Conservation (phyloP, 2,888 invertebrate genomes). For the Saturnia japonica region DNA sequence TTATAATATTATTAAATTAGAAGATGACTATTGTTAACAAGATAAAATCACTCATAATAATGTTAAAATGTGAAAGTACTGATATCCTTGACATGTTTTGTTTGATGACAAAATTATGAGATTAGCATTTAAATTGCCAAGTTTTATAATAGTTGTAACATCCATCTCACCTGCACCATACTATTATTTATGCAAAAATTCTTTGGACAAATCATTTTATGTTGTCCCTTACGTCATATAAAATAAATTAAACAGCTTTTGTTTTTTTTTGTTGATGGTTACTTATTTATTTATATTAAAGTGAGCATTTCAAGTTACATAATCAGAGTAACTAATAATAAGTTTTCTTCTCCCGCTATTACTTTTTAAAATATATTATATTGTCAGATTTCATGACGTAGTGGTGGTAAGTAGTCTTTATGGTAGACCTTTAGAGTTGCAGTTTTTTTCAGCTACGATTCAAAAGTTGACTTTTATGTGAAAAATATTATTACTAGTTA, state of each 20-base stretch:
- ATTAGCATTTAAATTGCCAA: conserved; percentile 17
- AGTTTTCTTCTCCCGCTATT: no score
- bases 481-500: no score
- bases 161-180: conserved; percentile 19
- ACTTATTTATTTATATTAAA: neutral
- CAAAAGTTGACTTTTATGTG: no score
- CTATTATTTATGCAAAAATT: conserved; percentile 21
- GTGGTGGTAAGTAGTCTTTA: neutral
- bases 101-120: conserved; percentile 13
- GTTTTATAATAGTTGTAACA: conserved; percentile 17
- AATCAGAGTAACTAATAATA: no score
- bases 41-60: neutral
- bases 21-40: neutral
- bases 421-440: neutral
- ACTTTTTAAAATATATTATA: no score
- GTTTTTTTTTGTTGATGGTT: neutral
- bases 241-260: conserved; percentile 27
- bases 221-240: conserved; percentile 32
- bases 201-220: conserved; percentile 8
- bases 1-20: conserved; percentile 1
- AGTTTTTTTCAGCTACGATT: no score
- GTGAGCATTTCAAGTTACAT: no score
- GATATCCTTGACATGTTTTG: conserved; percentile 21
- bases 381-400: neutral
- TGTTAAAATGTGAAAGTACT: conserved; percentile 17